Evolutionary conservation across 1,140 invertebrate species (phyloP), one percentile per base, ranked within the genome.

Genomic region (Zelostemma sp.): DNA sequence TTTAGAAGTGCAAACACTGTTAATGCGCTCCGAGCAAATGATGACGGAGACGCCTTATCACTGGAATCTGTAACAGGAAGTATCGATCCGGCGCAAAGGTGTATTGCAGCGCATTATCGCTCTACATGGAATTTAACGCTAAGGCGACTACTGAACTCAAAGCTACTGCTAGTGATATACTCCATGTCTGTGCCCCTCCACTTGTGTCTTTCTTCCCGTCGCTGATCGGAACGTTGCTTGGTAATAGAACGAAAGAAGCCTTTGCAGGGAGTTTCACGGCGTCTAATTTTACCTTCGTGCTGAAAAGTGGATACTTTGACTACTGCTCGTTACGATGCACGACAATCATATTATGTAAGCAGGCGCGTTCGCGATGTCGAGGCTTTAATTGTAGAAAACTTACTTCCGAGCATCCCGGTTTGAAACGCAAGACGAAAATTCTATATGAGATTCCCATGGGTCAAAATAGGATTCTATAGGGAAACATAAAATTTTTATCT

Each of bases 291-390:
- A 75, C 17, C 0, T 0, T 0, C 25, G 50, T 49, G n/a, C 74
- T 80, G 56, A 53, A 75, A 79, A 66, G 66, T 68, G 53, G 60
- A 72, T 40, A 38, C 18, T 49, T 51, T 43, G 8, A 15, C 2
- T 6, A 6, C 41, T 43, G 1, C 14, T 16, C 17, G 16, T 43
- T 43, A 43, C 17, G 11, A 16, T 43, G 41, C 41, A 3, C 12
- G 41, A 11, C 41, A 43, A 43, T 43, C 41, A 12, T 16, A 18
- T 43, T 43, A 43, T 43, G 17, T 43, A 43, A 43, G 14, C 16
- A 47, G 17, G 33, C 81, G 14, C 79, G 25, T 45, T 40, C 18
- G 11, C 12, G 21, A 14, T 9, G n/a, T 17, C n/a, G n/a, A n/a
- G n/a, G n/a, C n/a, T n/a, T n/a, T n/a, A n/a, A n/a, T n/a, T n/a